Base-by-base conservation (phyloP, 1,140 invertebrate genomes). In the Orussus abietinus region DNA sequence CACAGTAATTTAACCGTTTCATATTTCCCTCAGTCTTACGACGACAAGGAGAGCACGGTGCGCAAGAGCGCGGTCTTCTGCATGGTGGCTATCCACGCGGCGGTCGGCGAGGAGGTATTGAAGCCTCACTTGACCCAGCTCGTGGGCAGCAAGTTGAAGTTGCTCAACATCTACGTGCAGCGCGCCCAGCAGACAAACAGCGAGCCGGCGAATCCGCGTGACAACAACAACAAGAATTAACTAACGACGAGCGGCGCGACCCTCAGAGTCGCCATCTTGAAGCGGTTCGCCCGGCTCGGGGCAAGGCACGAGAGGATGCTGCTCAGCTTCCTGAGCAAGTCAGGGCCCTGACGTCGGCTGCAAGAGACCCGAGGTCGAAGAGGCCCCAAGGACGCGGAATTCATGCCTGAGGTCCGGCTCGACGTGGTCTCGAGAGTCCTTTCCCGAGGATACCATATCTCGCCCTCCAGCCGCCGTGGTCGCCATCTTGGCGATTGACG, bases 11-110 rank as follows among this genome's bases (percentile, higher is more conserved):
- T 2, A 28, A n/a, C n/a, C n/a, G n/a, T n/a, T n/a, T n/a, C n/a
- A n/a, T n/a, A n/a, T n/a, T n/a, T n/a, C n/a, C 52, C 68, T 53
- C 62, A 93, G 80, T 86, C 90, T 4, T 95, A 93, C 61, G 91
- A 96, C 63, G 82, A 88, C 62, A 69, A 78, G 12, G 89, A 95
- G 64, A 93, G 89, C 45, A 82, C 88, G 39, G 91, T 96, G 15
- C 79, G 94, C 10, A 96, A 97, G 66, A 90, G 90, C 44, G 87
- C 91, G 5, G 91, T 96, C 1, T 96, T 97, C 69, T 94, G 91
- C 62, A 92, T 97, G 82, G 94, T 97, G 2, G 88, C 90, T 19
- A 81, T 96, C 40, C 88, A 96, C 50, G 80, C 85, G 50, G 81
- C 83, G 10, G 82, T 95, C 3, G 93, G 92, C 1, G 89, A 95